Conservation (phyloP, 2,888 invertebrate genomes). For the Melolontha melolontha region DNA sequence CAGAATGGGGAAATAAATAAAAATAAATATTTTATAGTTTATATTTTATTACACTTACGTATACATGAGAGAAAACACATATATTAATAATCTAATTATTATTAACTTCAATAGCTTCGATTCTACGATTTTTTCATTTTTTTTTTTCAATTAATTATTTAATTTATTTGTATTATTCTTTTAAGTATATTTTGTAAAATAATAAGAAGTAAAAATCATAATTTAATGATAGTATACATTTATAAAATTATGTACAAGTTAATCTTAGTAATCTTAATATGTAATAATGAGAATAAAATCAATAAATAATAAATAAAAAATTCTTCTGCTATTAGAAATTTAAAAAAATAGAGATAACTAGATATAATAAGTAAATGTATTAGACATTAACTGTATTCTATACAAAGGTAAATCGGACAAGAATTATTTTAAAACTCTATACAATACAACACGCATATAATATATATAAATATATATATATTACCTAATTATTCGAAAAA, state of each 20-base stretch:
- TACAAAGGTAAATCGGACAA: conserved; percentile 1
- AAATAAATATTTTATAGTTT: conserved; percentile 13
- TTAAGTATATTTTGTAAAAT: conserved; percentile 15
- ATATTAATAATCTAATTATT: conserved; percentile 36
- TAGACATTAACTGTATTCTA: conserved; percentile 9
- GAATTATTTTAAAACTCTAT: conserved; percentile 18
- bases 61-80: conserved; percentile 40
- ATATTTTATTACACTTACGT: conserved; percentile 43
- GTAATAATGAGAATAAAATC: conserved; percentile 37
- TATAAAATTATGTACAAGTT: conserved; percentile 37
- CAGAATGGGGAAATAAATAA: neutral
- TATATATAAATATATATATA: conserved; percentile 15
- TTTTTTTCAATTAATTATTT: conserved; percentile 15
- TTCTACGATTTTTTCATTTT: conserved; percentile 7
- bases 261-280: conserved; percentile 26
- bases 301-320: conserved; percentile 45
- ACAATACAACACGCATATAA: conserved; percentile 16
- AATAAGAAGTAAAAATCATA: conserved; percentile 31
- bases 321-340: conserved; percentile 15
- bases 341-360: neutral
- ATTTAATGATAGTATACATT: conserved; percentile 35
- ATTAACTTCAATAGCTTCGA: conserved; percentile 8
- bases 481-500: conserved; percentile 16
- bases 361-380: neutral
- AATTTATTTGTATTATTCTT: conserved; percentile 4